Evolutionary conservation across 2,113 vertebrate genomes (phyloP).

Genomic region (Alethe castanea): DNA sequence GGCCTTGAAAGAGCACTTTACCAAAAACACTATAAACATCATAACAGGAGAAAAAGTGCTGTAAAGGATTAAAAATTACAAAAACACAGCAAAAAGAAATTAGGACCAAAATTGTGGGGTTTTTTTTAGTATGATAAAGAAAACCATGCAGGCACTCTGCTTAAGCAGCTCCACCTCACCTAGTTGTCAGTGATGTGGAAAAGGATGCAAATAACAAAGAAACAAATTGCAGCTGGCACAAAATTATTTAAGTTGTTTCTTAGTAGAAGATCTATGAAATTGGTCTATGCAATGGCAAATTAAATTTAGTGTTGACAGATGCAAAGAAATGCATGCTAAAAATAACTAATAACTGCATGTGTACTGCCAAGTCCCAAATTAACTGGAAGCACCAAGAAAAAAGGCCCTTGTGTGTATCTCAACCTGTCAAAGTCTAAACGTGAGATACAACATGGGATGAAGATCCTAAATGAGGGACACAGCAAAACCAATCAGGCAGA

Average conservation of each 20-base stretch:
- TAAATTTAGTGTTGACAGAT: constrained; percentile 33
- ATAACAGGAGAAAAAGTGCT: background rate
- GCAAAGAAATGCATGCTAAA: constrained; percentile 10
- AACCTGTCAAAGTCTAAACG: background rate
- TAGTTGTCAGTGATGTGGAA: background rate
- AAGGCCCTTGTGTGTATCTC: background rate
- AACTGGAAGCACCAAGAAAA: background rate
- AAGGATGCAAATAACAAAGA: background rate
- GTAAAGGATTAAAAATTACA: background rate
- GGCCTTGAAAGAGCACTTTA: background rate
- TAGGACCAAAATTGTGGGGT: background rate
- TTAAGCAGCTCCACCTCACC: background rate
- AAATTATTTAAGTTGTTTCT: constrained; percentile 33
- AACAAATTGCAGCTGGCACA: constrained; percentile 16
- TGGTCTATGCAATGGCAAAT: background rate
- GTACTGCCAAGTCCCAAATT: constrained; percentile 6
- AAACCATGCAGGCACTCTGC: background rate
- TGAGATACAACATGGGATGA: background rate
- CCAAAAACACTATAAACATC: background rate
- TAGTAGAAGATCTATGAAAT: background rate
- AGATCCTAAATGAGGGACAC: background rate
- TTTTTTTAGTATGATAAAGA: background rate
- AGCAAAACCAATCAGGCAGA: background rate
- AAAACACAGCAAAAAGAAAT: background rate
- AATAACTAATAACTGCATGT: constrained; percentile 16